These are phyloP conservation scores for Dermatophagoides farinae DNA, from an alignment of 1,140 invertebrate species.

Conservation along the genomic window DNA sequence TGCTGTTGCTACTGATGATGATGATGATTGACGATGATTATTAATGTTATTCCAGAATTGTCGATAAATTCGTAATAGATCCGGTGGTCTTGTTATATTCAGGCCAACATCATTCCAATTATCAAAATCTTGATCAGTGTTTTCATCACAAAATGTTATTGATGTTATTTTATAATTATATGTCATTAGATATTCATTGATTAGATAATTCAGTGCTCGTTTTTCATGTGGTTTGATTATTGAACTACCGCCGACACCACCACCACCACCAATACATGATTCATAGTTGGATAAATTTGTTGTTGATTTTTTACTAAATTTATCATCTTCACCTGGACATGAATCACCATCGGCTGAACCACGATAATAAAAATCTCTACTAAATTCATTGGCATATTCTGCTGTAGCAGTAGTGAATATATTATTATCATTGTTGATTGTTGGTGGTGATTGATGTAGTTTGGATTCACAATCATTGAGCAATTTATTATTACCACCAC, in stretches of 20 bases:
- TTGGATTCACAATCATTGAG: background rate
- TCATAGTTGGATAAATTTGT: background rate
- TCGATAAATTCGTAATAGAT: conserved; percentile 51
- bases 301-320: background rate
- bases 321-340: conserved; percentile 10
- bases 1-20: no score
- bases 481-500: background rate
- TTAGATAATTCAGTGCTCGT: conserved; percentile 60
- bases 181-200: conserved; percentile 63
- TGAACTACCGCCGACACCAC: background rate
- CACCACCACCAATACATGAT: background rate
- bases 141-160: conserved; percentile 78
- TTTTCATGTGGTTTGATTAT: conserved; percentile 57
- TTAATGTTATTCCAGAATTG: conserved; percentile 30
- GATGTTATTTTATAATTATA: conserved; percentile 68
- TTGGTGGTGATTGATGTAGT: no score
- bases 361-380: background rate
- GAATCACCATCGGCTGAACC: conserved; percentile 5
- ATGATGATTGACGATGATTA: no score
- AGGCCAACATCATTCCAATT: conserved; percentile 72
- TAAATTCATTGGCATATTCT: background rate
- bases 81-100: conserved; percentile 58
- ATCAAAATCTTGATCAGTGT: conserved; percentile 78
- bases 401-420: background rate
- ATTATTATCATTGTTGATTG: background rate